These are phyloP conservation scores for Platysternon megacephalum DNA, from an alignment of 2,113 vertebrate genomes.

Conservation along the genomic window DNA sequence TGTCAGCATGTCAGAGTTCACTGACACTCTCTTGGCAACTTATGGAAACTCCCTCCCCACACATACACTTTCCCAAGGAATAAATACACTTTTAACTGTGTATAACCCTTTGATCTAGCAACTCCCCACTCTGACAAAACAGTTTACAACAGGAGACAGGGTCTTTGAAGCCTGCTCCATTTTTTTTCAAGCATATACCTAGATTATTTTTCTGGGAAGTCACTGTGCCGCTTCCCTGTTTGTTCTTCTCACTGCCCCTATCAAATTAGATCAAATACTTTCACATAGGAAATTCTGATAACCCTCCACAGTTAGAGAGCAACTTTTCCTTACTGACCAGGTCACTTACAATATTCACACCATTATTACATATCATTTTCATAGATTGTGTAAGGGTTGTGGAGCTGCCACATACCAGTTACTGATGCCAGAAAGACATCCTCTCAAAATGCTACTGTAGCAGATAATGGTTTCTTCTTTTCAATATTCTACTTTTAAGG, in stretches of 20 bases:
- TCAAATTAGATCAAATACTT: neutral
- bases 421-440: neutral
- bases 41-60: accelerated
- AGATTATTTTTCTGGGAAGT: neutral
- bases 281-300: neutral
- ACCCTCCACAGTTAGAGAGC: neutral
- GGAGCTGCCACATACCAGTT: no score
- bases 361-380: neutral
- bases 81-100: neutral
- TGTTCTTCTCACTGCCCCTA: neutral
- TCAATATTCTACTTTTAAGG: neutral
- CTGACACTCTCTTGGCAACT: accelerated
- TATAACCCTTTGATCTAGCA: neutral
- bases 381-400: no score
- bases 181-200: neutral
- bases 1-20: neutral
- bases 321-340: neutral
- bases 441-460: neutral
- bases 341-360: neutral
- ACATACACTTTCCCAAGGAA: neutral
- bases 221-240: no score
- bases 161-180: neutral
- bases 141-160: neutral
- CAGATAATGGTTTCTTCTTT: neutral
- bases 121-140: neutral